Percentiles rank a stretch among this genome's conserved stretches.
Conservation (phyloP, 2,113 vertebrate species). For the Gulo gulo region DNA sequence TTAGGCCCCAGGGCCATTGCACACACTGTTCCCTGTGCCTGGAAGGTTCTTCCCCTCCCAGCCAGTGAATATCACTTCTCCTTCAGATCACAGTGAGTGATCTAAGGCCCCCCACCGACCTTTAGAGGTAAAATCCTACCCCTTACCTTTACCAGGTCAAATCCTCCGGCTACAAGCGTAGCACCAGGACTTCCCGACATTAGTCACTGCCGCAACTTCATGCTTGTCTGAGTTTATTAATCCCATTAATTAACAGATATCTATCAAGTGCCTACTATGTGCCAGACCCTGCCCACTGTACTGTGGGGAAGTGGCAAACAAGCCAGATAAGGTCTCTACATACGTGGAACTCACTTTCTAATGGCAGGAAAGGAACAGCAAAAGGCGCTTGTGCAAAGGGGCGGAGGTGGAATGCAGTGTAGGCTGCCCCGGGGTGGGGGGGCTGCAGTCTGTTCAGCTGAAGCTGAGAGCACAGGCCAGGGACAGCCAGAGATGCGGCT, state of each 20-base stretch:
- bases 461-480: neutral
- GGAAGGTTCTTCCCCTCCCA: neutral
- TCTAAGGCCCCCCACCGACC: neutral
- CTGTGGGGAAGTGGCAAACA: neutral
- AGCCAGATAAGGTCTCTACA: neutral
- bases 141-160: neutral
- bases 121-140: neutral
- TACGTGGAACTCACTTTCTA: neutral
- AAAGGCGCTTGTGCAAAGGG: neutral
- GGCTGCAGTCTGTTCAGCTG: neutral
- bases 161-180: rapidly evolving
- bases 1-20: neutral
- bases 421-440: neutral
- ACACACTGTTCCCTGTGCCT: neutral
- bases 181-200: neutral
- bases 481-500: neutral
- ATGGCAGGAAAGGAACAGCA: neutral
- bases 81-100: neutral
- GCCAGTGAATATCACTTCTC: neutral
- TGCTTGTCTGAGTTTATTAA: neutral
- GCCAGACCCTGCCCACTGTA: neutral
- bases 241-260: neutral
- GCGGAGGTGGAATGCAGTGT: neutral
- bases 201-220: neutral
- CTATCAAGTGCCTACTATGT: neutral